phyloP scores from a whole-genome alignment of 2,888 invertebrate species.

The Morinoia aosen region DNA sequence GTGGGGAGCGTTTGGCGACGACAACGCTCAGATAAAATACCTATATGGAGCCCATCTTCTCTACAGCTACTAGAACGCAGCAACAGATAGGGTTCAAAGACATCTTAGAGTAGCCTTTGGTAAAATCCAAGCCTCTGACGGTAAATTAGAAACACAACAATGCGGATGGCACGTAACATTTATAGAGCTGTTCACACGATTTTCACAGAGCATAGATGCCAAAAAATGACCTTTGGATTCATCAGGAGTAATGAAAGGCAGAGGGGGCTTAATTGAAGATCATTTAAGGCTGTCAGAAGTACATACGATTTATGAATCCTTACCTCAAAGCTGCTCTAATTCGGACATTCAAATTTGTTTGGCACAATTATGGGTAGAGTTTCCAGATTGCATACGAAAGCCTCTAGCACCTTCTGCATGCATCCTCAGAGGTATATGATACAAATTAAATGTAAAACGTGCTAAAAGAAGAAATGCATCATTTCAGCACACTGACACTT shows the following conservation, averaged over 20 bases:
- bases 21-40: background rate
- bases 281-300: background rate
- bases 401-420: too few species aligned
- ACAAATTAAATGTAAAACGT: background rate
- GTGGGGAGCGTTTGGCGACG: background rate
- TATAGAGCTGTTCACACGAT: background rate
- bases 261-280: background rate
- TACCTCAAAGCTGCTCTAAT: background rate
- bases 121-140: background rate
- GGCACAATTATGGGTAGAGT: background rate
- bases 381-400: background rate
- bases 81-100: background rate
- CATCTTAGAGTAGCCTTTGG: background rate
- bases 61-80: background rate
- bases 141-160: background rate
- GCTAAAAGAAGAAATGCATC: background rate
- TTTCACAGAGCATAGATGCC: background rate
- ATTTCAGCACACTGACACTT: background rate
- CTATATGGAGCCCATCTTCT: background rate
- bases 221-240: background rate
- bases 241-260: background rate
- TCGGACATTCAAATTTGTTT: background rate
- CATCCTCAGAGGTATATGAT: too few species aligned
- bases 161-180: background rate
- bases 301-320: background rate